These are phyloP conservation scores for Cheumatopsyche charites DNA, from an alignment of 1,140 invertebrate species.

Conservation along the genomic window DNA sequence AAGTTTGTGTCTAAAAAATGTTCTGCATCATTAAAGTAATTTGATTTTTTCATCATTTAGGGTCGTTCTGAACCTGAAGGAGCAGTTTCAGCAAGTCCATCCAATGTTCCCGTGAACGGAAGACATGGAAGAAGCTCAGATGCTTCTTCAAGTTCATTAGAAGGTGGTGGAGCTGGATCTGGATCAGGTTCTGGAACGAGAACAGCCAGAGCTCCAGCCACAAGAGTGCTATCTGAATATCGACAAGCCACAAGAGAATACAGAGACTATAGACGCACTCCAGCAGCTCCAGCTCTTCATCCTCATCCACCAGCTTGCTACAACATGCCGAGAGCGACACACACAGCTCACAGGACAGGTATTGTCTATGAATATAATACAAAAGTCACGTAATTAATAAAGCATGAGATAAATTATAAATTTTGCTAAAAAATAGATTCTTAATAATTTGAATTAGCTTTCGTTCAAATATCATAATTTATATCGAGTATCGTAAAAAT, in stretches of 20 bases:
- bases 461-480: too few relatives aligned
- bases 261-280: conserved; percentile 53
- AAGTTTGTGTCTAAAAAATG: too few relatives aligned
- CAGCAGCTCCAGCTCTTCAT: conserved; percentile 47
- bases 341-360: conserved; percentile 43
- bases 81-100: conserved; percentile 61
- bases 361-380: too few relatives aligned
- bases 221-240: conserved; percentile 43
- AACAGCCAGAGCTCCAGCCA: conserved; percentile 41
- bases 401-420: too few relatives aligned
- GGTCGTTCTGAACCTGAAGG: conserved; percentile 70
- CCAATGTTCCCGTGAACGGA: conserved; percentile 49
- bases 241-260: conserved; percentile 53
- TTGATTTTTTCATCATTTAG: conserved; percentile 47
- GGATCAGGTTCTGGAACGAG: conserved; percentile 8
- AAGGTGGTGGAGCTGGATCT: conserved; percentile 46
- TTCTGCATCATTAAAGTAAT: too few relatives aligned
- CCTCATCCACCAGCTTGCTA: conserved; percentile 59
- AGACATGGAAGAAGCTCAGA: conserved; percentile 41
- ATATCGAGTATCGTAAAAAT: too few relatives aligned
- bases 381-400: too few relatives aligned
- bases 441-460: too few relatives aligned
- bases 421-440: too few relatives aligned
- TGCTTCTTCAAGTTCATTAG: conserved; percentile 43
- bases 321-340: conserved; percentile 55